phyloP scores from a whole-genome alignment of 2,113 vertebrate species.

The Thunnus maccoyii region DNA sequence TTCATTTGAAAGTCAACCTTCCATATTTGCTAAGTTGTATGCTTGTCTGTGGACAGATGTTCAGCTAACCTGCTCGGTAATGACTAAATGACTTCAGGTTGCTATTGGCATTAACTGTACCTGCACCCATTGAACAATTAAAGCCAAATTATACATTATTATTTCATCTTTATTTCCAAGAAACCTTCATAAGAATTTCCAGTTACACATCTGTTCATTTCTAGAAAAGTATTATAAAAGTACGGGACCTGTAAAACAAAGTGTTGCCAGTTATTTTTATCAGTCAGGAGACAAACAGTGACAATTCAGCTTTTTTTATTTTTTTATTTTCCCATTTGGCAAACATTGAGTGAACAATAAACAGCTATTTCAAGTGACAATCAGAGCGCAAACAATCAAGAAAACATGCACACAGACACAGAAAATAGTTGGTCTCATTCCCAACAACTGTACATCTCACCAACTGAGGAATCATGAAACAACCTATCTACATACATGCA shows the following conservation, averaged over 20 bases:
- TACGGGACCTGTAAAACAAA: background rate
- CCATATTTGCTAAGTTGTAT: too few species aligned
- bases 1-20: too few species aligned
- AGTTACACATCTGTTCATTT: too few species aligned
- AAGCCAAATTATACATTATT: background rate
- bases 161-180: background rate
- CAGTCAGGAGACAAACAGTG: background rate
- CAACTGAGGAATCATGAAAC: background rate
- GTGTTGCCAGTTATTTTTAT: background rate
- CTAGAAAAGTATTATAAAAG: too few species aligned
- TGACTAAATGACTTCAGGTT: background rate
- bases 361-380: constrained; percentile 60
- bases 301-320: constrained; percentile 31
- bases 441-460: constrained; percentile 6
- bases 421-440: constrained; percentile 1
- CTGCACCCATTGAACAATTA: background rate
- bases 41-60: too few species aligned
- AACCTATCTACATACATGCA: background rate
- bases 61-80: background rate
- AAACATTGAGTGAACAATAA: constrained; percentile 45
- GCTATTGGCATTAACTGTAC: too few species aligned
- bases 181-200: background rate
- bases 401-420: constrained; percentile 2
- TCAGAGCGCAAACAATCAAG: constrained; percentile 22
- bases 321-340: constrained; percentile 49